Percentiles rank a stretch among this genome's conserved stretches.
Evolutionary conservation across 2,797 vertebrate species (phyloP).

Genomic region (Amniataba percoides): DNA sequence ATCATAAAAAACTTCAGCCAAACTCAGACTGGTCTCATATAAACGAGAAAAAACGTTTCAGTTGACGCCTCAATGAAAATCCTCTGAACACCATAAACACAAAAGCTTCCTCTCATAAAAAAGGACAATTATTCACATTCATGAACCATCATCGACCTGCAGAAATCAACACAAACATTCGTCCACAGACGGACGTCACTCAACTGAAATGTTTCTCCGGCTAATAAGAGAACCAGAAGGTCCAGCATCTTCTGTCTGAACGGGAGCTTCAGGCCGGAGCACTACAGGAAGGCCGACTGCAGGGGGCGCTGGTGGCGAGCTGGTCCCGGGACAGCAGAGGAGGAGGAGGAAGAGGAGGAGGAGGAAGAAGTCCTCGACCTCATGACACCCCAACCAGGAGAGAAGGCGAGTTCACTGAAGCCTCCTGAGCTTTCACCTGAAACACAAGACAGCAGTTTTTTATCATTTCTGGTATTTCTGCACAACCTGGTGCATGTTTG

Average conservation of each 20-base stretch:
- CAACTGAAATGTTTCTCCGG: slow-evolving; percentile 25
- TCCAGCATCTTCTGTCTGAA: slow-evolving; percentile 28
- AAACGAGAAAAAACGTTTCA: slow-evolving; percentile 28
- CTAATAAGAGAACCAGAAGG: not conserved
- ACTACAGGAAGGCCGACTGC: slow-evolving; percentile 65
- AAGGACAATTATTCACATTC: slow-evolving; percentile 1
- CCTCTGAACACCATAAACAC: not conserved
- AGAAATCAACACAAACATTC: slow-evolving; percentile 1
- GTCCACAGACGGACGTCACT: slow-evolving; percentile 2
- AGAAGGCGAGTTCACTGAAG: slow-evolving; percentile 60
- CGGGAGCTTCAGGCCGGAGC: slow-evolving; percentile 20
- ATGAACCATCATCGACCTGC: slow-evolving; percentile 22
- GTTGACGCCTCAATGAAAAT: slow-evolving; percentile 5
- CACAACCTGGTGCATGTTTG: too few relatives aligned
- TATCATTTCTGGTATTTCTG: not conserved
- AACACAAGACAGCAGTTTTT: not conserved
- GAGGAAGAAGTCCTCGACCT: slow-evolving; percentile 65
- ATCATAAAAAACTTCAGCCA: slow-evolving; percentile 21
- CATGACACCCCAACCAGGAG: slow-evolving; percentile 80
- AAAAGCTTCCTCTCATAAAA: not conserved
- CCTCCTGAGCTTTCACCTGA: slow-evolving; percentile 85
- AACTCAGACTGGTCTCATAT: slow-evolving; percentile 29
- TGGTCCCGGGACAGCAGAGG: slow-evolving; percentile 33
- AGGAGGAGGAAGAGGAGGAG: slow-evolving; percentile 52
- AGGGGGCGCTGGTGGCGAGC: slow-evolving; percentile 38